Base-by-base conservation (phyloP, 2,888 invertebrate species). In the Beris chalybata region DNA sequence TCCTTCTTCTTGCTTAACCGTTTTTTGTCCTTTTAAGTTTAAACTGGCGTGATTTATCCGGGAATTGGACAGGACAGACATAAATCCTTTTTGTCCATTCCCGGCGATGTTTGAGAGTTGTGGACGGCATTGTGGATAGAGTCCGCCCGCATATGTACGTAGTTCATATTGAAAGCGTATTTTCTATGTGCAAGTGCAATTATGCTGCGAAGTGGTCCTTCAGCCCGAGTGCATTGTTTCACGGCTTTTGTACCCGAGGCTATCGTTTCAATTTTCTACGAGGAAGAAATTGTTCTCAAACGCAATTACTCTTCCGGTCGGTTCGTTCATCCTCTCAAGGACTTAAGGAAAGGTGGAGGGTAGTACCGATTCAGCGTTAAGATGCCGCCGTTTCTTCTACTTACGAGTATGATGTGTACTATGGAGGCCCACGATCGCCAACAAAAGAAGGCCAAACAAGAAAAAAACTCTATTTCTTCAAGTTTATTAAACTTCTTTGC, bases 171-270 rank as follows among this genome's bases (percentile, higher is more conserved):
- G 48, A 48, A 48, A 59, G 32, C 50, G 61, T 50, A 61, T 50
- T 50, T 61, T 61, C 43, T 15, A 5, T 50, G 38, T 61, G 52
- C 54, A 64, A 64, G 64, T 54, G 64, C 64, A 64, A 64, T 64
- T 64, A 64, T 44, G 47, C n/a, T 38, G 53, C 54, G 44, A 54
- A 64, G 64, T 64, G n/a, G 61, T 54, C 32, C 54, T 64, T 54
- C 64, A 54, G 29, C 54, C 54, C 15, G 53, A 64, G 64, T 64
- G 64, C 64, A 64, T 64, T 64, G 64, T 64, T 64, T 64, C 54
- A 43, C 47, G 64, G 44, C 22, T 48, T 63, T 63, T 64, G 32
- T 54, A 54, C 64, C 29, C 7, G 9, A 11, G 31, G 61, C 61
- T 61, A 61, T 61, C 61, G 52, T 61, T 61, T 61, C 61, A 61